These are phyloP conservation scores for Mormyrus proboscirostris DNA, from an alignment of 2,797 vertebrate species.

Conservation along the genomic window DNA sequence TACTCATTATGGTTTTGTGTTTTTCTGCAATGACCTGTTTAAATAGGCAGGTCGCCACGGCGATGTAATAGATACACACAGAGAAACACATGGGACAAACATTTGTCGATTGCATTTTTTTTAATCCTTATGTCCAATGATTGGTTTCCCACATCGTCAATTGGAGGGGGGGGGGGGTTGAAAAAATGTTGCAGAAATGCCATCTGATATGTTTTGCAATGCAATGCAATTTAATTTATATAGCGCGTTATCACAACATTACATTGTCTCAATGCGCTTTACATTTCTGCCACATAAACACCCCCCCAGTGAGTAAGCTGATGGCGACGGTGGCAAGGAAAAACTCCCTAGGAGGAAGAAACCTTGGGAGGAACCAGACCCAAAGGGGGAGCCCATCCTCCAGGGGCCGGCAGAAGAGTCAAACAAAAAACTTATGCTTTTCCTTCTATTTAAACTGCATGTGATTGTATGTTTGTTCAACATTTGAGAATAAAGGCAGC, in stretches of 20 bases:
- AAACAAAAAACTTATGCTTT: no score
- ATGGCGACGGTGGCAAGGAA: no score
- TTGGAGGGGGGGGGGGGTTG: not conserved
- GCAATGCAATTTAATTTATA: no score
- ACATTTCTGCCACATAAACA: no score
- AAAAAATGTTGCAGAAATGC: constrained; percentile 20
- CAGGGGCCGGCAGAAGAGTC: no score
- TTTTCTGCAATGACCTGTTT: constrained; percentile 3
- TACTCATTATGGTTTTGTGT: not conserved
- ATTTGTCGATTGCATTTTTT: constrained; percentile 31
- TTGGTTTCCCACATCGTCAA: not conserved
- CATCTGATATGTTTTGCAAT: constrained; percentile 48
- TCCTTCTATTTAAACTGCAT: constrained; percentile 44
- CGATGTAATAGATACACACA: constrained; percentile 32
- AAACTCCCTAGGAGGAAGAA: no score
- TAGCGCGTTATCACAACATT: no score
- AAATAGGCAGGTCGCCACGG: constrained; percentile 19
- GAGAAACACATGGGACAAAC: constrained; percentile 29
- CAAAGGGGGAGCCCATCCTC: no score
- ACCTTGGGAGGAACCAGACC: no score
- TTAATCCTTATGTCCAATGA: constrained; percentile 25
- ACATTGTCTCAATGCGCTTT: no score
- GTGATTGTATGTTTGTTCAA: not conserved
- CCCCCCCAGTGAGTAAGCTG: no score
- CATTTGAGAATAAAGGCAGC: constrained; percentile 36